Evolutionary conservation across 2,888 invertebrate genomes (phyloP).

Genomic region (Glomeris marginata): DNA sequence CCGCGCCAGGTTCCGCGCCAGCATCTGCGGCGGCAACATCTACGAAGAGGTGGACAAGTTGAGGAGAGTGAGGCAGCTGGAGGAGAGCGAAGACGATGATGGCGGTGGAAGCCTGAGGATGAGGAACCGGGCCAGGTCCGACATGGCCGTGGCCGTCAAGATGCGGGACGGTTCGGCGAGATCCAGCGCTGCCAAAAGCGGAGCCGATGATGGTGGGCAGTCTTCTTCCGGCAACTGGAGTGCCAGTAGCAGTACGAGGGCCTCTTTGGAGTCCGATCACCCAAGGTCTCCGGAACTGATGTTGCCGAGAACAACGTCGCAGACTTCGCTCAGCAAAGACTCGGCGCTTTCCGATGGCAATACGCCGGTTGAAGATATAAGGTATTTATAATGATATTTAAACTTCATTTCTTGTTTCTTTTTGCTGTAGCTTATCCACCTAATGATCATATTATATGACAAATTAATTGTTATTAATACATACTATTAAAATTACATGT

Average conservation of each 20-base stretch:
- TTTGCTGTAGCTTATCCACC: neutral
- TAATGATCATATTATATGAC: too few species aligned
- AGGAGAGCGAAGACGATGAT: neutral
- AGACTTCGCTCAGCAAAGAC: constrained; percentile 29
- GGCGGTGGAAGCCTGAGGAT: constrained; percentile 2
- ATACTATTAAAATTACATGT: too few species aligned
- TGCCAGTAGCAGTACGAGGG: constrained; percentile 56
- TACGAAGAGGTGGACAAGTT: constrained; percentile 12
- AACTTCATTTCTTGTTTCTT: neutral
- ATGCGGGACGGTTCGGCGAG: constrained; percentile 41
- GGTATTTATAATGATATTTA: neutral
- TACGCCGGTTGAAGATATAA: constrained; percentile 13
- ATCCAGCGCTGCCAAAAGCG: neutral
- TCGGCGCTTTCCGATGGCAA: constrained; percentile 23
- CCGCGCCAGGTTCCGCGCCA: constrained; percentile 4
- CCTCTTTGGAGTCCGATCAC: constrained; percentile 40
- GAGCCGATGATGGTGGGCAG: constrained; percentile 52
- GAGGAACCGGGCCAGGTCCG: constrained; percentile 6
- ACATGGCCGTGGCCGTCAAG: constrained; percentile 39
- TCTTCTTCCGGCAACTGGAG: constrained; percentile 92
- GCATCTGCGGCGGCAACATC: constrained; percentile 11
- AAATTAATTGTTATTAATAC: too few species aligned
- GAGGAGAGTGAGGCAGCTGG: neutral
- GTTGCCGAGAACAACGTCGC: constrained; percentile 20
- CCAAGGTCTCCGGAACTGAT: constrained; percentile 28